phyloP scores from a whole-genome alignment of 2,888 invertebrate species.

The Theodoxus fluviatilis region DNA sequence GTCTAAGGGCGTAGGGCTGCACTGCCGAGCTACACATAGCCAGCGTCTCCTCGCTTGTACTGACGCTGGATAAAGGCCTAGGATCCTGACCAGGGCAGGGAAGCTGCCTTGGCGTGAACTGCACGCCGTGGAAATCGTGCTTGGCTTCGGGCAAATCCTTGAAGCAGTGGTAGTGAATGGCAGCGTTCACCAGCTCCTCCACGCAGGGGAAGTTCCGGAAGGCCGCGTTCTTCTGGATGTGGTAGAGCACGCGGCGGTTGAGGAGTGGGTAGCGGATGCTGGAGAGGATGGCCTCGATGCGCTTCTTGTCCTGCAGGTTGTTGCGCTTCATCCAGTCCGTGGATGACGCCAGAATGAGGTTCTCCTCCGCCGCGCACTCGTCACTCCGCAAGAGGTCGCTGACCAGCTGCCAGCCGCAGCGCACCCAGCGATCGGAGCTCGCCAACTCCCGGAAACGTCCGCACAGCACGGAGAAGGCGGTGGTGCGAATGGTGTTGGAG shows the following conservation, averaged over 20 bases:
- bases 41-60: not conserved
- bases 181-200: constrained; percentile 50
- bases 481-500: constrained; percentile 41
- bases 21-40: not conserved
- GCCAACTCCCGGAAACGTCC: constrained; percentile 48
- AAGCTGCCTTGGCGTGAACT: constrained; percentile 39
- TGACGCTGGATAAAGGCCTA: not conserved
- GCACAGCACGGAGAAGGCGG: constrained; percentile 52
- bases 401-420: constrained; percentile 48
- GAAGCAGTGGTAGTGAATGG: constrained; percentile 56
- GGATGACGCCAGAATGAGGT: constrained; percentile 53
- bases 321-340: constrained; percentile 61
- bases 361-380: constrained; percentile 53
- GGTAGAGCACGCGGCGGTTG: constrained; percentile 53
- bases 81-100: not conserved
- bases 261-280: constrained; percentile 57
- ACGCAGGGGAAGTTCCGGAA: constrained; percentile 58
- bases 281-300: constrained; percentile 54
- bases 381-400: constrained; percentile 51
- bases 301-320: constrained; percentile 50
- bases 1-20: not conserved
- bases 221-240: constrained; percentile 55
- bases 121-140: constrained; percentile 51
- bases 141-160: constrained; percentile 55
- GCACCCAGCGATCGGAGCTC: constrained; percentile 45